Percentiles rank a stretch among this genome's conserved stretches.
Conservation (phyloP, 1,140 invertebrate species). For the Neuroterus valhalla region DNA sequence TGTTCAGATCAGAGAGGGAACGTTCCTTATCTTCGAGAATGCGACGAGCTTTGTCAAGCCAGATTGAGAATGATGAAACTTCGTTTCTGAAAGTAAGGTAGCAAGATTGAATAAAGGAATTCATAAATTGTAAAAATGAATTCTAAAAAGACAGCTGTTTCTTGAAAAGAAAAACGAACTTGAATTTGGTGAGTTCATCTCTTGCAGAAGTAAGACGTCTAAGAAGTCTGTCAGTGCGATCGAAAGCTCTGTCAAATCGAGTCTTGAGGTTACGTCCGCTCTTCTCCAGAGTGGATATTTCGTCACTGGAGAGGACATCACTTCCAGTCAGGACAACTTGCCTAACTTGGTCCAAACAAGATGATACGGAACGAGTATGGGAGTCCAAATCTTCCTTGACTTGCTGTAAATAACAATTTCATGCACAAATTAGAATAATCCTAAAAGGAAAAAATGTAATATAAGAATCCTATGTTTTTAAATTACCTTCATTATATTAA, state of each 20-base stretch:
- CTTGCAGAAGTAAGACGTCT: constrained; percentile 85
- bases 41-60: constrained; percentile 88
- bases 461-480: no score
- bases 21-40: constrained; percentile 90
- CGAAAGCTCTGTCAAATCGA: constrained; percentile 87
- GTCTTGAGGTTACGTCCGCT: constrained; percentile 88
- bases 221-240: constrained; percentile 86
- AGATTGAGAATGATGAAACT: constrained; percentile 86
- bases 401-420: constrained; percentile 77
- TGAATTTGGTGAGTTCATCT: constrained; percentile 92
- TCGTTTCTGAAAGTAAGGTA: constrained; percentile 77
- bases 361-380: constrained; percentile 88
- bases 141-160: constrained; percentile 33
- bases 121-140: no score
- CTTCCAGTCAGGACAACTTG: constrained; percentile 92
- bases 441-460: no score
- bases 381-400: constrained; percentile 93
- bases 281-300: constrained; percentile 89
- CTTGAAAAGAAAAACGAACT: constrained; percentile 72
- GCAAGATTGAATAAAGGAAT: constrained; percentile 21
- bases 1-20: constrained; percentile 86
- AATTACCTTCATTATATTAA: constrained; percentile 88
- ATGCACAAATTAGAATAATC: constrained; percentile 2
- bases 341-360: constrained; percentile 92
- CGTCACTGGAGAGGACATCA: constrained; percentile 92